These are phyloP conservation scores for Cacatua alba DNA, from an alignment of 2,113 vertebrate genomes.

Conservation along the genomic window DNA sequence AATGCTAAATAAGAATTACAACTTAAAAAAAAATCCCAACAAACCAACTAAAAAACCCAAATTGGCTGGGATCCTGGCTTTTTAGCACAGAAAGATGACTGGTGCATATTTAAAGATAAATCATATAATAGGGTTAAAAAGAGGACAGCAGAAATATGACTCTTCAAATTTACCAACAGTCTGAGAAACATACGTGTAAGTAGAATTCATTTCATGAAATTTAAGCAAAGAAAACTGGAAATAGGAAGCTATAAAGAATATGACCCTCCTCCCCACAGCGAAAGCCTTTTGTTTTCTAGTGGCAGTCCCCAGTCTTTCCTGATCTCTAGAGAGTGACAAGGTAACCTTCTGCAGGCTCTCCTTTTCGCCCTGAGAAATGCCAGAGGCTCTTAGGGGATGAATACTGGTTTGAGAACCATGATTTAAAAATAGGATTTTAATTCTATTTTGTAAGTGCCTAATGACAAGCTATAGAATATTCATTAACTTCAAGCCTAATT, in stretches of 20 bases:
- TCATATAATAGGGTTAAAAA: neutral
- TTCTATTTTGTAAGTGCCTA: neutral
- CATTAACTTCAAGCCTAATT: neutral
- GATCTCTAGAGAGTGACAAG: neutral
- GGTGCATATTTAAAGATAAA: neutral
- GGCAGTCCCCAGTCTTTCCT: neutral
- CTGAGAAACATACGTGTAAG: neutral
- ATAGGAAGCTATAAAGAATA: neutral
- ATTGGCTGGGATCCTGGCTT: neutral
- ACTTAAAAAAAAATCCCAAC: neutral
- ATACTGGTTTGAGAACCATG: neutral
- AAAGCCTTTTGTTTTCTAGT: neutral
- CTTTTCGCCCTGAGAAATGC: neutral
- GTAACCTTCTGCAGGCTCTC: neutral
- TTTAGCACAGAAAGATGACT: neutral
- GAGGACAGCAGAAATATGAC: neutral
- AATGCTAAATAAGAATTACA: neutral
- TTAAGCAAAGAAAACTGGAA: neutral
- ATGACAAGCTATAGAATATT: neutral
- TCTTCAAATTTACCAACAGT: neutral
- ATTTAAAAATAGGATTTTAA: neutral
- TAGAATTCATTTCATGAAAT: neutral
- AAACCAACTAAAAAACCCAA: neutral
- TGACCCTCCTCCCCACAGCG: rapidly evolving
- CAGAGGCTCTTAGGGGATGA: neutral